Evolutionary conservation across 2,888 invertebrate genomes (phyloP), one percentile per base, ranked within the genome.

Genomic region (Acanthoscelides obtectus): DNA sequence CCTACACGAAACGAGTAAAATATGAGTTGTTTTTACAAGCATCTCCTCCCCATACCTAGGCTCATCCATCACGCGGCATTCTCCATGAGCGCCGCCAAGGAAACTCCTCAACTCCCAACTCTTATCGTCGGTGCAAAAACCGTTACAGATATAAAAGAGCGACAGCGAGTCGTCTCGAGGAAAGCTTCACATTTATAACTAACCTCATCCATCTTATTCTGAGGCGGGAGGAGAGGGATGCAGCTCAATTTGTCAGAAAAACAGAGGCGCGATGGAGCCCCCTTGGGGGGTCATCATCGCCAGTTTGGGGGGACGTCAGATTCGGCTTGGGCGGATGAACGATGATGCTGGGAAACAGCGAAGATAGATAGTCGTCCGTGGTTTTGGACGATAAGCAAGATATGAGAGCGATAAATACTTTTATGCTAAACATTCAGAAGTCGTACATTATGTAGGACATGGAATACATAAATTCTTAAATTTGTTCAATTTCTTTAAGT

Each of bases 101-200:
- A 45, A 45, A 45, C 45, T 45, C 45, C 45, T 45, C 45, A 45
- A 45, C 45, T 45, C 45, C 8, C 45, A 45, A 45, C 45, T 79
- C 78, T 78, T 79, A 69, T 71, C 75, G 73, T 73, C 83, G 84
- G 81, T 84, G 81, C 81, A 81, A 81, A 83, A 84, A 83, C 82
- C 84, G 83, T 82, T 83, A 83, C 45, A 45, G 45, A 45, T 83
- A 83, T 85, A 84, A 84, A 84, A 84, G 85, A 85, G 86, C 85
- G 84, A 83, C 81, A 83, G 80, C 81, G 81, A 80, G 82, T 82
- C 84, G 84, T 84, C 84, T 83, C 82, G 83, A 81, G 82, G 83
- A 85, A 86, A 86, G 86, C 86, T 85, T 86, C 86, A 86, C 86
- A 86, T 86, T 86, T 86, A 86, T 86, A 86, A 86, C 86, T 86